phyloP scores from a whole-genome alignment of 2,888 invertebrate species.

The Eilema caniola region DNA sequence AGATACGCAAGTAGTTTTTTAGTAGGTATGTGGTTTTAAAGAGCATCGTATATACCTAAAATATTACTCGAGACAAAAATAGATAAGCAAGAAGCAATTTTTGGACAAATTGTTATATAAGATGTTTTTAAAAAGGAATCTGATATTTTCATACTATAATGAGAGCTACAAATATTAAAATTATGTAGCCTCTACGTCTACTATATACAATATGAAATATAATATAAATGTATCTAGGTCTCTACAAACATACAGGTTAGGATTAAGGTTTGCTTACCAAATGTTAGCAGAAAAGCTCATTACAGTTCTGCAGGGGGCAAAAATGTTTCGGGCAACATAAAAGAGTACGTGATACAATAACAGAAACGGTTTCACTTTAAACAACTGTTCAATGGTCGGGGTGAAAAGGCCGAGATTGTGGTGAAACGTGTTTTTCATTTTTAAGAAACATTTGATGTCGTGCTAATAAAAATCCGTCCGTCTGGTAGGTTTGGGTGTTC shows the following conservation, averaged over 20 bases:
- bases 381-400: slow-evolving; percentile 15
- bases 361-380: slow-evolving; percentile 31
- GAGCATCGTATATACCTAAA: too few relatives aligned
- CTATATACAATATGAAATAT: neutral
- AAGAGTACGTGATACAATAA: slow-evolving; percentile 47
- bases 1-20: too few relatives aligned
- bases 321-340: slow-evolving; percentile 47
- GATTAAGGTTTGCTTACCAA: slow-evolving; percentile 43
- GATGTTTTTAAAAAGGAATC: too few relatives aligned
- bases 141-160: too few relatives aligned
- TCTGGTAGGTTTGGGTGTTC: too few relatives aligned
- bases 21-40: too few relatives aligned
- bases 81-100: too few relatives aligned
- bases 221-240: neutral
- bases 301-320: slow-evolving; percentile 34
- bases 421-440: neutral
- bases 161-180: too few relatives aligned
- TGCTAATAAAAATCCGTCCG: too few relatives aligned
- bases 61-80: too few relatives aligned
- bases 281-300: slow-evolving; percentile 43
- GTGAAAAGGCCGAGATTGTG: slow-evolving; percentile 17
- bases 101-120: too few relatives aligned
- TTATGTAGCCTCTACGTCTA: too few relatives aligned
- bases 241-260: slow-evolving; percentile 1
- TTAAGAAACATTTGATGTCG: neutral